Conservation (phyloP, 23 tunicate genomes). For the Trididemnum clinides region DNA sequence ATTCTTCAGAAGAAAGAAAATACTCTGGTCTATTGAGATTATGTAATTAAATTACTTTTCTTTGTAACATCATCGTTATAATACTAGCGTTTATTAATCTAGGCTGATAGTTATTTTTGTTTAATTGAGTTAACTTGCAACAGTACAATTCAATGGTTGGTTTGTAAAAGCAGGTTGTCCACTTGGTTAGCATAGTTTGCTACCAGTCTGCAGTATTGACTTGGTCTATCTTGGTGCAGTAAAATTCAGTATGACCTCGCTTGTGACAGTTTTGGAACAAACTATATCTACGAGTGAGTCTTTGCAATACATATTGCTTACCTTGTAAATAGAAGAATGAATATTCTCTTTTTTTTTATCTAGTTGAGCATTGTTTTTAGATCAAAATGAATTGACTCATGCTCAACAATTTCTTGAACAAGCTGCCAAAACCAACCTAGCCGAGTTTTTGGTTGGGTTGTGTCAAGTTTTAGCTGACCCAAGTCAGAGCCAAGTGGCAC, state of each 20-base stretch:
- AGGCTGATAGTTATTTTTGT: too few species aligned
- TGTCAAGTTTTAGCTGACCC: slow-evolving; percentile 83
- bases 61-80: too few species aligned
- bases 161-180: too few species aligned
- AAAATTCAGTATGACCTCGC: background rate
- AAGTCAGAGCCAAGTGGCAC: slow-evolving; percentile 63
- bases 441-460: slow-evolving; percentile 81
- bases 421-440: slow-evolving; percentile 79
- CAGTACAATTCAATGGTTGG: too few species aligned
- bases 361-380: slow-evolving; percentile 35
- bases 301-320: background rate
- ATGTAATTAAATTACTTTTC: too few species aligned
- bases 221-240: too few species aligned
- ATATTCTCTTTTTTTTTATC: background rate
- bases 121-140: too few species aligned
- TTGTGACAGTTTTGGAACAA: background rate
- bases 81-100: too few species aligned
- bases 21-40: too few species aligned
- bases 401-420: slow-evolving; percentile 89
- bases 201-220: too few species aligned
- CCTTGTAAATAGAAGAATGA: background rate
- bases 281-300: background rate
- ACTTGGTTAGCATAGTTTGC: too few species aligned
- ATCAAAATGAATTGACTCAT: slow-evolving; percentile 67
- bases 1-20: too few species aligned